phyloP scores from a whole-genome alignment of 2,888 invertebrate genomes.

The Agrotis puta region DNA sequence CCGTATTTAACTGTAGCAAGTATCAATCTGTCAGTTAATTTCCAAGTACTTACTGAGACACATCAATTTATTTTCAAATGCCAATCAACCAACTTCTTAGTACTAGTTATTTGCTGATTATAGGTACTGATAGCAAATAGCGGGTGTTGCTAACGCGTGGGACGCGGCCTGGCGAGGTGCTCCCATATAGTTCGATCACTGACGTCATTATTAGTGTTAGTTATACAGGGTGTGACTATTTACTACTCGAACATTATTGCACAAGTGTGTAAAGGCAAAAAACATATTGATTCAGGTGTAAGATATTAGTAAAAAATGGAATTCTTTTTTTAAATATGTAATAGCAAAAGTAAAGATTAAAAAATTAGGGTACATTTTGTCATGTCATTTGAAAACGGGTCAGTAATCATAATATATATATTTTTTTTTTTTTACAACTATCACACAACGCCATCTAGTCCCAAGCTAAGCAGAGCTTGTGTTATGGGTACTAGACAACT shows the following conservation, averaged over 20 bases:
- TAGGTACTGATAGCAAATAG: conserved; percentile 41
- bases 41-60: background rate
- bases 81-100: conserved; percentile 42
- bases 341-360: background rate
- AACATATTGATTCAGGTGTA: background rate
- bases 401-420: background rate
- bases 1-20: background rate
- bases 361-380: background rate
- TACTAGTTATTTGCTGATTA: conserved; percentile 46
- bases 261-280: background rate
- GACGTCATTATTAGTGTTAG: conserved; percentile 70
- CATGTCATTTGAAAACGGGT: background rate
- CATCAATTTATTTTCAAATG: conserved; percentile 25
- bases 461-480: too few species aligned
- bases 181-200: conserved; percentile 76
- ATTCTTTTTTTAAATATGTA: background rate
- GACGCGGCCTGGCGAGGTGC: conserved; percentile 65
- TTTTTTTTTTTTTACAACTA: too few species aligned
- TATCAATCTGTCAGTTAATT: background rate
- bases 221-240: conserved; percentile 56
- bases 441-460: too few species aligned
- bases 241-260: background rate
- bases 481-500: too few species aligned
- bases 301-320: background rate
- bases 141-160: conserved; percentile 67